Percentiles rank a stretch among this genome's conserved stretches.
Evolutionary conservation across 2,113 vertebrate genomes (phyloP).

Genomic region (Chroicocephalus ridibundus): DNA sequence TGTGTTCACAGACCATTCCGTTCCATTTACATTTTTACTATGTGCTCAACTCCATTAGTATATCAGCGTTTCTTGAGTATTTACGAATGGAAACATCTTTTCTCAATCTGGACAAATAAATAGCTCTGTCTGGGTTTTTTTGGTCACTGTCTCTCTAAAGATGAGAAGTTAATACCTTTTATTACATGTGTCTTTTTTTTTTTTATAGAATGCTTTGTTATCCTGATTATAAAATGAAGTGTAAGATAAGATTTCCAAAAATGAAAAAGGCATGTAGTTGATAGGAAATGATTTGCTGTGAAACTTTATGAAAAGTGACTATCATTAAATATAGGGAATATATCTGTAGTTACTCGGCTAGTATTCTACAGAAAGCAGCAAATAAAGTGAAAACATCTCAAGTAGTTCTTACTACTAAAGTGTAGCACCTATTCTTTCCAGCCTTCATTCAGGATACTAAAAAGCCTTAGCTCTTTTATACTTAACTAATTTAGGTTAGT

Average conservation of each 20-base stretch:
- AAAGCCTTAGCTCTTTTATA: not conserved
- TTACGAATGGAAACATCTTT: not conserved
- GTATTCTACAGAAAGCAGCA: not conserved
- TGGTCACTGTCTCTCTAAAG: not conserved
- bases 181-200: not conserved
- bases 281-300: not conserved
- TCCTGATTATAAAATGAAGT: not conserved
- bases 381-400: not conserved
- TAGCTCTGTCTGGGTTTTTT: not conserved
- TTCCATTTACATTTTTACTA: not conserved
- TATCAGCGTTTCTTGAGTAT: not conserved
- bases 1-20: not conserved
- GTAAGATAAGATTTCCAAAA: not conserved
- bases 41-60: not conserved
- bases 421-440: not conserved
- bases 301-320: not conserved
- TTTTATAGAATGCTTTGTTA: not conserved
- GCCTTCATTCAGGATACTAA: not conserved
- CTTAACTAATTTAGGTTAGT: not conserved
- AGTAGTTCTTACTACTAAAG: not conserved
- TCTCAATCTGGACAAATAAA: not conserved
- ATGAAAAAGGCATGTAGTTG: not conserved
- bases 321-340: not conserved
- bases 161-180: not conserved
- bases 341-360: not conserved